Base-by-base conservation (phyloP, 1,140 invertebrate species). In the Drosophila kanapiae region DNA sequence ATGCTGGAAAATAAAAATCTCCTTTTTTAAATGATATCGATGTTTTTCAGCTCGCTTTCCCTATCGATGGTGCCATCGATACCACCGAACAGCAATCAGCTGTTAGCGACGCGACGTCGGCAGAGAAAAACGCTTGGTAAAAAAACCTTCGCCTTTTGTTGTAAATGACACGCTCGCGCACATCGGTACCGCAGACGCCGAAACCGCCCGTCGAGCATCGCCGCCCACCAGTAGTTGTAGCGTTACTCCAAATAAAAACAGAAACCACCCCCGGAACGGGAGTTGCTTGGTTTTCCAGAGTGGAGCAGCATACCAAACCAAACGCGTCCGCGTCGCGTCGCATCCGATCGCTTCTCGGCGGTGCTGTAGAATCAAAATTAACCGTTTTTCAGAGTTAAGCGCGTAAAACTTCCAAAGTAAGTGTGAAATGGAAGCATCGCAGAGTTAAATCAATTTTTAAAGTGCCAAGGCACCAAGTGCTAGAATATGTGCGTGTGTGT, bases 381-480 rank as follows among this genome's bases (percentile, higher is more conserved):
- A 56, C 53, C 35, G 53, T 56, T 56, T 56, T 56, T 56, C 35
- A 56, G 53, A 14, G 53, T 23, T 56, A 27, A 56, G 53, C 53
- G 53, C 53, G 53, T 27, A 56, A 56, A 38, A 27, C 13, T 56
- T 8, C 8, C 18, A 4, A 56, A 38, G 53, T 56, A 56, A 56
- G 53, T 56, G 53, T 38, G 53, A 56, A 56, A 27, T 27, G 13
- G 13, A 56, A n/a, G 35, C 35, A 38, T n/a, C 13, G 7, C 7
- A 37, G 3, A 54, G 33, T 37, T 54, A 54, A 54, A 54, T n/a
- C 53, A 27, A n/a, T 8, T 14, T n/a, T 8, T 13, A 67, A 71
- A 56, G 31, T 56, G 35, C 35, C 35, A 65, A 14, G 18, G 8
- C 35, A 37, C 0, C 16, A 53, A 56, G 35, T 35, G 51, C 37